Percentiles rank a stretch among this genome's conserved stretches.
Evolutionary conservation across 2,113 vertebrate genomes (phyloP).

Genomic region (Takifugu bimaculatus): DNA sequence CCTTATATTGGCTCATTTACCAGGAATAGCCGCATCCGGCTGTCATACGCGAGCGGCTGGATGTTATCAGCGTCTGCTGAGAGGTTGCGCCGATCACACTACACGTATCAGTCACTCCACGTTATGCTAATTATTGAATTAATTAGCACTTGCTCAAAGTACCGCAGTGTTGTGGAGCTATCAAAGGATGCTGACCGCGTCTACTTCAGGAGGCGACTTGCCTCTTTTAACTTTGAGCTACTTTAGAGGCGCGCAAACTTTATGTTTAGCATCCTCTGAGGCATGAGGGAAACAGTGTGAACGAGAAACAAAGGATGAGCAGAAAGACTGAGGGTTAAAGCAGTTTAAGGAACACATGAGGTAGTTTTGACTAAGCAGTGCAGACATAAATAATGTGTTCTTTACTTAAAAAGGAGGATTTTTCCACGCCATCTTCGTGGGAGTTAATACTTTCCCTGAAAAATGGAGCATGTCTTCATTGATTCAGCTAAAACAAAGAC

Average conservation of each 20-base stretch:
- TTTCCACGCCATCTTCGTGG: constrained; percentile 22
- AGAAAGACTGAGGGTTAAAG: constrained; percentile 35
- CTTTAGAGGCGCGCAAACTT: constrained; percentile 35
- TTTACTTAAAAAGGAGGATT: constrained; percentile 29
- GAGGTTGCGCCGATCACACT: constrained; percentile 44
- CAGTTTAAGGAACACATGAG: constrained; percentile 36
- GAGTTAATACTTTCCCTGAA: constrained; percentile 37
- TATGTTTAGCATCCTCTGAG: constrained; percentile 23
- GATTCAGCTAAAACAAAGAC: constrained; percentile 60
- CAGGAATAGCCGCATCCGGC: constrained; percentile 32
- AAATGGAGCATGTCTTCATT: constrained; percentile 22
- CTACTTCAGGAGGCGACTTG: constrained; percentile 57
- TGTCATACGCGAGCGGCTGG: constrained; percentile 42
- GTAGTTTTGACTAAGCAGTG: constrained; percentile 36
- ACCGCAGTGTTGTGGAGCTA: constrained; percentile 55
- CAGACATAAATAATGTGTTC: constrained; percentile 40
- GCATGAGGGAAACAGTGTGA: constrained; percentile 40
- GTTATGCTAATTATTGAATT: constrained; percentile 69
- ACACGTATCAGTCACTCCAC: constrained; percentile 56
- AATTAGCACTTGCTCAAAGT: constrained; percentile 60
- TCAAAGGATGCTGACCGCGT: constrained; percentile 48
- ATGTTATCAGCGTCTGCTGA: constrained; percentile 54
- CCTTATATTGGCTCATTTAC: constrained; percentile 7
- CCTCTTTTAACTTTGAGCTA: constrained; percentile 52
- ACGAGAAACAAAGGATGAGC: constrained; percentile 19